These are phyloP conservation scores for Bolinopsis microptera DNA, from an alignment of 37 sponge, comb jelly and placozoan genomes.

Conservation along the genomic window DNA sequence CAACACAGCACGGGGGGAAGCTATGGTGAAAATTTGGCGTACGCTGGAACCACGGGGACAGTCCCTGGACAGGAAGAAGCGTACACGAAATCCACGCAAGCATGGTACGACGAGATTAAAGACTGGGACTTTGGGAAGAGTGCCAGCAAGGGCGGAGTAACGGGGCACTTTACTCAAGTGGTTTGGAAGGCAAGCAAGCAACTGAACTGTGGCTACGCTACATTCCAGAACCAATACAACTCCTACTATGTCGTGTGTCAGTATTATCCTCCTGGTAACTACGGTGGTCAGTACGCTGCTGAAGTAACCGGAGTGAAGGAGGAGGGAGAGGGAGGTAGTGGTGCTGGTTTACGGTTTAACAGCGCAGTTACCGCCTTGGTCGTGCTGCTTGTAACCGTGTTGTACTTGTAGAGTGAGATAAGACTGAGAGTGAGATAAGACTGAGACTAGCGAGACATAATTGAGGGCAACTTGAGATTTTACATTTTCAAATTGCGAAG, in stretches of 20 bases:
- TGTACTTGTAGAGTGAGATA: no score
- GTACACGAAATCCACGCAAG: not conserved
- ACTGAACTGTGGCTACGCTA: slow-evolving; percentile 39
- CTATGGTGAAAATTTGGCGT: slow-evolving; percentile 36
- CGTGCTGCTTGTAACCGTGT: not conserved
- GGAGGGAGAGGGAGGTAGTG: not conserved
- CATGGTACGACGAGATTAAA: slow-evolving; percentile 30
- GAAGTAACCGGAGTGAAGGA: not conserved
- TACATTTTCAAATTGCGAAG: no score
- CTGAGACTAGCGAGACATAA: no score
- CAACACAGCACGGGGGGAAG: not conserved
- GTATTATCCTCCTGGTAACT: not conserved
- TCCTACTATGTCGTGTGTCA: slow-evolving; percentile 20
- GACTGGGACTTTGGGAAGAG: slow-evolving; percentile 38
- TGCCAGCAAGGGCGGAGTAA: not conserved
- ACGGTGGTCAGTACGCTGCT: not conserved
- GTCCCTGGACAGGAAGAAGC: not conserved
- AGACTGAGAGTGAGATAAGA: no score
- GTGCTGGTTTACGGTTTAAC: not conserved
- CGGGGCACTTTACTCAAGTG: slow-evolving; percentile 32
- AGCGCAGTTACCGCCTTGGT: not conserved
- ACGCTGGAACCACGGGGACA: not conserved
- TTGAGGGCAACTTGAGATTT: no score
- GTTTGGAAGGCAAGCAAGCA: not conserved
- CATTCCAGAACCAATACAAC: not conserved